Percentiles rank a stretch among this genome's conserved stretches.
Evolutionary conservation across 2,888 invertebrate genomes (phyloP).

Genomic region (Rhagonycha fulva): DNA sequence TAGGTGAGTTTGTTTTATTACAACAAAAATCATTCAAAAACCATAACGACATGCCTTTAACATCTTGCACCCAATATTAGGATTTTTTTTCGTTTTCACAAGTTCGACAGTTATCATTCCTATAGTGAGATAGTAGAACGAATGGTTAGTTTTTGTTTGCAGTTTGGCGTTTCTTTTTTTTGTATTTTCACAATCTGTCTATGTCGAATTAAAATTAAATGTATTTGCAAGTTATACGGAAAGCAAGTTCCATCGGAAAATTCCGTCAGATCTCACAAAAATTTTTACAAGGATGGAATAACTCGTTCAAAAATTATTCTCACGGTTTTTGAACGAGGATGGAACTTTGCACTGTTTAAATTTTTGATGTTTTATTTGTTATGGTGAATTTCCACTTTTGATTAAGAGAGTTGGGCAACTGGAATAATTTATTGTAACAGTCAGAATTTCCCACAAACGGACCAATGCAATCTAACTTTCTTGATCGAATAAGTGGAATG

Average conservation of each 20-base stretch:
- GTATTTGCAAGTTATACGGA: neutral
- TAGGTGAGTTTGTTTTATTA: conserved; percentile 36
- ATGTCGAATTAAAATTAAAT: neutral
- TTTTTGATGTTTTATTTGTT: neutral
- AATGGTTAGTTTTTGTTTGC: conserved; percentile 24
- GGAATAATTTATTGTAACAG: no score
- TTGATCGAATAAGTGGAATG: neutral
- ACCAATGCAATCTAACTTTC: neutral
- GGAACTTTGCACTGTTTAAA: neutral
- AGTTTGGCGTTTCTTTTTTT: conserved; percentile 18
- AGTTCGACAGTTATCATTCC: conserved; percentile 4
- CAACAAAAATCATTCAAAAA: conserved; percentile 13
- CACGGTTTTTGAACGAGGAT: neutral
- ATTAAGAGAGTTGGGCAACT: neutral
- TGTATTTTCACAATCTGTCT: neutral
- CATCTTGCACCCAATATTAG: conserved; percentile 13
- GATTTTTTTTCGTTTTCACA: conserved; percentile 1
- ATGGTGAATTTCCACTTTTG: neutral
- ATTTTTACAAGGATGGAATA: no score
- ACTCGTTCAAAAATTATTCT: no score
- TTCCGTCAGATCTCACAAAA: no score
- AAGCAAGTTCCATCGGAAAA: neutral
- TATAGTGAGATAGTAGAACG: conserved; percentile 22
- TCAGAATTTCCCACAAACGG: neutral
- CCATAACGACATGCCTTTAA: conserved; percentile 10